A percentile compares a stretch with the other conserved stretches of the same genome.
These are phyloP conservation scores for Stenodema calcarata DNA, from an alignment of 2,888 invertebrate genomes.

Conservation along the genomic window DNA sequence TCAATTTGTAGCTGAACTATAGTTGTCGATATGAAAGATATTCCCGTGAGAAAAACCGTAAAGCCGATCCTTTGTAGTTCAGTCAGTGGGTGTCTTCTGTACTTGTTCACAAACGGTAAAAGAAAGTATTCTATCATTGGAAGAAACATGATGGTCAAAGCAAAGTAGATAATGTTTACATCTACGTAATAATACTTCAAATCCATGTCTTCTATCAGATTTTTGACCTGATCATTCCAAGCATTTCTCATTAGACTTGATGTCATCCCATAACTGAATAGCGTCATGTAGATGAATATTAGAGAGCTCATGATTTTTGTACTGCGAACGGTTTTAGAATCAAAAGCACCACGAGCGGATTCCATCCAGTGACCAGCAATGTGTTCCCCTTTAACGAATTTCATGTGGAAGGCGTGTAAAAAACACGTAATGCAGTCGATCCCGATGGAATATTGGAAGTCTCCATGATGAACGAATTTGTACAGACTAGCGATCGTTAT, in stretches of 20 bases:
- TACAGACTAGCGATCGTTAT: background rate
- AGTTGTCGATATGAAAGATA: conserved; percentile 12
- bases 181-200: conserved; percentile 28
- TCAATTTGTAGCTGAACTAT: conserved; percentile 36
- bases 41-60: conserved; percentile 33
- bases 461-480: background rate
- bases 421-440: conserved; percentile 2
- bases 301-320: conserved; percentile 37
- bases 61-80: conserved; percentile 31
- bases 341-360: conserved; percentile 1
- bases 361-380: conserved; percentile 32
- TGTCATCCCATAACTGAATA: conserved; percentile 19
- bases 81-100: background rate
- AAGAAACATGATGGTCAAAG: conserved; percentile 12
- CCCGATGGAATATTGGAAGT: background rate
- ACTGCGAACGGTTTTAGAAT: background rate
- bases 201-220: conserved; percentile 5
- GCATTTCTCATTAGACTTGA: background rate
- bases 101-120: background rate
- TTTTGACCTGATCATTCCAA: conserved; percentile 31
- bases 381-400: background rate
- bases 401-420: background rate
- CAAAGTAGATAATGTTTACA: background rate
- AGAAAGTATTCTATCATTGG: conserved; percentile 29
- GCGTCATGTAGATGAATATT: conserved; percentile 11